These are phyloP conservation scores for Philereme transversata DNA, from an alignment of 2,888 invertebrate genomes.

Conservation along the genomic window DNA sequence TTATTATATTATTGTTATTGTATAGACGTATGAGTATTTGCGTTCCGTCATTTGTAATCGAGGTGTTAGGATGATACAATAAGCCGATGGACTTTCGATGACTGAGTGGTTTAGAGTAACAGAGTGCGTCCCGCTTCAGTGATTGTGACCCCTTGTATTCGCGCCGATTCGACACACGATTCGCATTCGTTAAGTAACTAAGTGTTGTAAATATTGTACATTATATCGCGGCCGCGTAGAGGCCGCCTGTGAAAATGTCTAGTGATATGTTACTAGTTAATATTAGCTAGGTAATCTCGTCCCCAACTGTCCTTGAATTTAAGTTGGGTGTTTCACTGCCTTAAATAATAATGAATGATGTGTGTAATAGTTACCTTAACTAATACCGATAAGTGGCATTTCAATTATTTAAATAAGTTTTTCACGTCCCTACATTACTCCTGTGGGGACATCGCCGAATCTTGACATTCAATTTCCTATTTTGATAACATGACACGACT, in stretches of 20 bases:
- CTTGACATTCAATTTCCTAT: constrained; percentile 32
- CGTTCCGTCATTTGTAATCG: constrained; percentile 72
- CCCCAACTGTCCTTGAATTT: constrained; percentile 82
- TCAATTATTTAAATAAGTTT: constrained; percentile 61
- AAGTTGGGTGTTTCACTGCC: constrained; percentile 84
- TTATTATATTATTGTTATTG: constrained; percentile 75
- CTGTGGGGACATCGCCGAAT: constrained; percentile 34
- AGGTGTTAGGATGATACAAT: constrained; percentile 73
- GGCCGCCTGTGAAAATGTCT: constrained; percentile 80
- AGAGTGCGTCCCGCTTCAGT: constrained; percentile 72
- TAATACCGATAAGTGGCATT: constrained; percentile 77
- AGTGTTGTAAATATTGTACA: constrained; percentile 83
- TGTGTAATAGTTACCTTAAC: constrained; percentile 77
- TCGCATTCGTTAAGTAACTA: constrained; percentile 71
- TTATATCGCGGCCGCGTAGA: constrained; percentile 77
- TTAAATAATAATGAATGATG: constrained; percentile 74
- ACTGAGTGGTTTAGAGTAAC: constrained; percentile 67
- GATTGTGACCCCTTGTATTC: constrained; percentile 59
- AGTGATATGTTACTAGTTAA: constrained; percentile 81
- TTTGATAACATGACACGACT: constrained; percentile 36
- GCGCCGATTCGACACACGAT: constrained; percentile 50
- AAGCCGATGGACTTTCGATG: constrained; percentile 83
- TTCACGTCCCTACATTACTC: constrained; percentile 49
- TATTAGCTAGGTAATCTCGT: constrained; percentile 83
- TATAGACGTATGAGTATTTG: constrained; percentile 74